Conservation (phyloP, 2,797 vertebrate genomes). For the Telmatherina bonti region DNA sequence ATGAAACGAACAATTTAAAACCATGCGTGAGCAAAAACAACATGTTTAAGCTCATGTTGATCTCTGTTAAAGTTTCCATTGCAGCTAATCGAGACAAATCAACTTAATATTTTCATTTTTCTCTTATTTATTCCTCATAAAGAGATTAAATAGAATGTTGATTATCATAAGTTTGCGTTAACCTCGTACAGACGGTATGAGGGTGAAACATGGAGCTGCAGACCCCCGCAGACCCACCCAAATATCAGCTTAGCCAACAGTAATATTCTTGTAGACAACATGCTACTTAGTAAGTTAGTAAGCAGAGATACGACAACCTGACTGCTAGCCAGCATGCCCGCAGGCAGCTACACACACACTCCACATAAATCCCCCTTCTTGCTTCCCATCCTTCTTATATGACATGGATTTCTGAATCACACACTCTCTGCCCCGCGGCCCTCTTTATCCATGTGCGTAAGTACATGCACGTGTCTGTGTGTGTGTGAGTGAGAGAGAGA, state of each 20-base stretch:
- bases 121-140: neutral
- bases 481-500: slow-evolving; percentile 5
- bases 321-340: slow-evolving; percentile 56
- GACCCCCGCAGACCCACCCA: slow-evolving; percentile 4
- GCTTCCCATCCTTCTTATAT: slow-evolving; percentile 50
- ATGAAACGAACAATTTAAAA: neutral
- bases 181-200: neutral
- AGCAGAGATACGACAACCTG: slow-evolving; percentile 55
- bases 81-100: neutral
- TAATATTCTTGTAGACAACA: slow-evolving; percentile 27
- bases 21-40: neutral
- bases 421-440: slow-evolving; percentile 32
- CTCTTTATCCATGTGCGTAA: slow-evolving; percentile 20
- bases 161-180: neutral
- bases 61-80: neutral
- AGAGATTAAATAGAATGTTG: neutral
- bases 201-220: neutral
- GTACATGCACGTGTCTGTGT: slow-evolving; percentile 6
- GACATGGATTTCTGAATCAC: slow-evolving; percentile 46
- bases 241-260: slow-evolving; percentile 26
- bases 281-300: slow-evolving; percentile 51
- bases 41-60: neutral
- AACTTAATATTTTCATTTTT: too few species aligned
- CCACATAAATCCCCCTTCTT: slow-evolving; percentile 21
- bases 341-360: slow-evolving; percentile 41